Conservation (phyloP, 2,113 vertebrate genomes). For the Scomber colias region DNA sequence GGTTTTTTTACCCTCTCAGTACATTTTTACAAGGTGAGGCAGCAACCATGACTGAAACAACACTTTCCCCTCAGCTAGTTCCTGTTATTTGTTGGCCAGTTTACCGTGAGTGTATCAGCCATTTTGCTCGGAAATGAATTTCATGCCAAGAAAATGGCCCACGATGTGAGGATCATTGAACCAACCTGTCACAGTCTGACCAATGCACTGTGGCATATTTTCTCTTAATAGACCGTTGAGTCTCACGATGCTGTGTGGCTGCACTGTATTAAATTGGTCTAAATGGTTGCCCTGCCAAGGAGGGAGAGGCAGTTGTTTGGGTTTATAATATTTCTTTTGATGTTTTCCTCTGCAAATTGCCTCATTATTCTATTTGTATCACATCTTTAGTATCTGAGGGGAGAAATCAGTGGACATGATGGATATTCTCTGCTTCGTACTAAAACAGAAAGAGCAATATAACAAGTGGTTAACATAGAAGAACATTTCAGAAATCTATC, state of each 20-base stretch:
- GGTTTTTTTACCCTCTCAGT: not conserved
- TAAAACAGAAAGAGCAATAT: not conserved
- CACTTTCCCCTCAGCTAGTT: not conserved
- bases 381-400: constrained; percentile 30
- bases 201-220: constrained; percentile 44
- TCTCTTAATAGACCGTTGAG: constrained; percentile 56
- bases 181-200: constrained; percentile 54
- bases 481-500: constrained; percentile 35
- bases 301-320: constrained; percentile 32
- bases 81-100: constrained; percentile 44
- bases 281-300: constrained; percentile 37
- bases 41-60: constrained; percentile 20
- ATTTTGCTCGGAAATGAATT: constrained; percentile 44
- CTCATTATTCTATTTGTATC: constrained; percentile 52
- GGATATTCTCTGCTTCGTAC: constrained; percentile 5
- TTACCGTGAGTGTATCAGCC: constrained; percentile 20
- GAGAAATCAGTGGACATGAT: constrained; percentile 1
- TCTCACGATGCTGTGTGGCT: not conserved
- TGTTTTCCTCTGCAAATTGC: constrained; percentile 13
- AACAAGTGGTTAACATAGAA: constrained; percentile 5
- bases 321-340: constrained; percentile 28
- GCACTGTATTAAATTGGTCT: constrained; percentile 45
- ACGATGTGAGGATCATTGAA: constrained; percentile 47
- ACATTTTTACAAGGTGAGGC: not conserved
- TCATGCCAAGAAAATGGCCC: constrained; percentile 42